A percentile compares a stretch with the other conserved stretches of the same genome.
Conservation (phyloP, 64 coral and sea anemone genomes). For the Actinia tenebrosa region DNA sequence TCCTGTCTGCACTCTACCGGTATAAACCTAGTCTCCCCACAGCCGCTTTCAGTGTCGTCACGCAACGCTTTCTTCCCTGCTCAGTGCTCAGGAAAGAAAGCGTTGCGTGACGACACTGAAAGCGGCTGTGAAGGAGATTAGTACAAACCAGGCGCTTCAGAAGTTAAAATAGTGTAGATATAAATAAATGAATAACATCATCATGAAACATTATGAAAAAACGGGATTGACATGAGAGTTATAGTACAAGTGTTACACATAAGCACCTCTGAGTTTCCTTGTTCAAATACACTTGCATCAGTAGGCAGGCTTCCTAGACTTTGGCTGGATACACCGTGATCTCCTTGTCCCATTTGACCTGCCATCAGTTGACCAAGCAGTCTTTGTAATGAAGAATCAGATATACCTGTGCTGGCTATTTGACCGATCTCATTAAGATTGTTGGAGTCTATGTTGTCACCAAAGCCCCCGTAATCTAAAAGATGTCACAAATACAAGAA, state of each 20-base stretch:
- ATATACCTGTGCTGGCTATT: conserved; percentile 42
- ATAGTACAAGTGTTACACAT: not conserved
- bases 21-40: too few species aligned
- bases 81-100: too few species aligned
- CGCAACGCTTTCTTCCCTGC: too few species aligned
- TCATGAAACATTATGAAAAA: too few species aligned
- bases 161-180: too few species aligned
- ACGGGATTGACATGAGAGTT: not conserved
- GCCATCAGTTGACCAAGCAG: conserved; percentile 48
- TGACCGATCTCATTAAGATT: conserved; percentile 45
- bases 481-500: not conserved
- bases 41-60: too few species aligned
- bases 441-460: conserved; percentile 36
- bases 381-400: conserved; percentile 49
- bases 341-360: conserved; percentile 17
- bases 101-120: too few species aligned
- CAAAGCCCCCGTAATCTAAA: not conserved
- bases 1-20: too few species aligned
- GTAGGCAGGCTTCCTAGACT: not conserved
- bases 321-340: not conserved
- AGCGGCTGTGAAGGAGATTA: too few species aligned
- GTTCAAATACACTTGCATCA: not conserved
- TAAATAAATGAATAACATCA: too few species aligned
- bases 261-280: conserved; percentile 14
- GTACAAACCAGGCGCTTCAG: too few species aligned